Percentiles rank a stretch among this genome's conserved stretches.
Conservation (phyloP, 2,113 vertebrate species). For the Tenebrosternarchus preto region DNA sequence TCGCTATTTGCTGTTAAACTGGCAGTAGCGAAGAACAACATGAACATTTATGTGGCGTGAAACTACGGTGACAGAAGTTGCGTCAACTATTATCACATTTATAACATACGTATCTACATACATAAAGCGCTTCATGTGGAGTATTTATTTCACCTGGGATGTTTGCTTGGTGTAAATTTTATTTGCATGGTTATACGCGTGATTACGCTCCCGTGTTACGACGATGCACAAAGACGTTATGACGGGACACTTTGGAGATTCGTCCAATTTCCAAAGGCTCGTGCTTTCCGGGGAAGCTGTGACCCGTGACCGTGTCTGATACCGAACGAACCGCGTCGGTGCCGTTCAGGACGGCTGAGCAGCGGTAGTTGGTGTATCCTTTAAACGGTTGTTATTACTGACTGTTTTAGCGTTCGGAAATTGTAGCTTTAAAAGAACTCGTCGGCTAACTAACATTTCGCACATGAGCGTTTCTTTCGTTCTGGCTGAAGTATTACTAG, state of each 20-base stretch:
- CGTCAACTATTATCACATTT: no score
- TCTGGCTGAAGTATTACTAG: background rate
- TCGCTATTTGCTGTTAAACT: constrained; percentile 47
- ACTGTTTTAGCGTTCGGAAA: no score
- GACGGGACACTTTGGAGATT: background rate
- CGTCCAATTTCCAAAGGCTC: background rate
- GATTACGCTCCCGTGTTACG: background rate
- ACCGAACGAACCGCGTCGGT: no score
- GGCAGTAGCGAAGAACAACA: background rate
- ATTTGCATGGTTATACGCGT: background rate
- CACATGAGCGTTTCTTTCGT: no score
- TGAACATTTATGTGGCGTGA: constrained; percentile 21
- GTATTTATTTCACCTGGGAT: background rate
- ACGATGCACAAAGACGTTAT: background rate
- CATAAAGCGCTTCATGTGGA: background rate
- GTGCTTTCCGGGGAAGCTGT: background rate
- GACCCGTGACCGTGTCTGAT: background rate
- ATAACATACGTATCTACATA: no score
- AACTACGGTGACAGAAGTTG: no score
- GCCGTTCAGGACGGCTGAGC: no score
- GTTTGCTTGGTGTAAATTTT: background rate
- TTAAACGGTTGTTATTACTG: no score
- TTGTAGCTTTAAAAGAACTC: no score
- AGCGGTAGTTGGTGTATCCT: no score
- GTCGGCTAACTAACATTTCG: no score